Base-by-base conservation (phyloP, 1,140 invertebrate genomes). In the Oreohelix idahoensis region DNA sequence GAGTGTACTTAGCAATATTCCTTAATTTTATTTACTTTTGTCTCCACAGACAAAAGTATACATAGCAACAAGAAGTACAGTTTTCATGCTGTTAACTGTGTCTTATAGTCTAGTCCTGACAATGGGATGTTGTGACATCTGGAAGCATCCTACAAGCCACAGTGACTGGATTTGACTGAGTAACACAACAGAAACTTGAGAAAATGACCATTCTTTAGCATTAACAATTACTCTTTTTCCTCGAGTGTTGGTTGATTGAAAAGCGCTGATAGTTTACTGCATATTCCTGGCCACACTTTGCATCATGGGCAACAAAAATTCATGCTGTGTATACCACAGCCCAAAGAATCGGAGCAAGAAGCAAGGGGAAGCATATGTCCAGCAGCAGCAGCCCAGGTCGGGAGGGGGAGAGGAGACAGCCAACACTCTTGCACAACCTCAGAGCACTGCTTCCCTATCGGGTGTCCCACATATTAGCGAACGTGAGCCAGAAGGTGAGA, bases 401-500 rank as follows among this genome's bases (percentile, higher is more conserved):
- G 39, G 70, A 15, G 10, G 39, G 13, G 74, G 42, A 11, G 84
- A 80, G 4, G 45, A 71, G 23, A 32, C n/a, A 29, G 78, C 77
- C 17, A 32, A 39, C 49, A 83, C 69, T 36, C 73, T 84, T 23
- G 76, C 79, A 35, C 81, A 79, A 11, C 86, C 85, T 51, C 84
- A 96, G 87, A 97, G 96, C 91, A 94, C 95, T 77, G 95, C 95
- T 86, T 98, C 85, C 13, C 66, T 86, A 29, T 79, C 85, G 29
- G 85, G 83, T 74, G 85, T 99, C 79, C 98, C 98, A 92, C 98
- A 99, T 93, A 99, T 99, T 86, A 98, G 97, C 92, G 98, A 99
- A 93, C 94, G 98, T 86, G 98, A 99, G 92, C 96, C 96, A 23
- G 97, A 98, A 92, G 93, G 93, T 94, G 73, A 75, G 53, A 29